Percentiles rank a stretch among this genome's conserved stretches.
These are phyloP conservation scores for Saturnia pavonia DNA, from an alignment of 2,888 invertebrate genomes.

Conservation along the genomic window DNA sequence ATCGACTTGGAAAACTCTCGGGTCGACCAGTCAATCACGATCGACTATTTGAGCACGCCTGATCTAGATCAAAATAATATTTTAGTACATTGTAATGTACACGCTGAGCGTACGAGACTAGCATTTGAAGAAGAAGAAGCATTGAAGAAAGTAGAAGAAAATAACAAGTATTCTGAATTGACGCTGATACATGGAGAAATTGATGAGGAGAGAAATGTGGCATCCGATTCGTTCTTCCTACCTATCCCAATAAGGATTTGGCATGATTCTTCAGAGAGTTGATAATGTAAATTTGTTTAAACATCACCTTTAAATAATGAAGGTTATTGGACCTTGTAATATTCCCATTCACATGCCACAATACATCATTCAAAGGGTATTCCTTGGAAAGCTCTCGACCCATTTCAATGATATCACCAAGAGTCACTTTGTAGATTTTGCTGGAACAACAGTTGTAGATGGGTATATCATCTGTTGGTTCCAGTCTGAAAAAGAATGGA, in stretches of 20 bases:
- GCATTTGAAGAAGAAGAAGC: no score
- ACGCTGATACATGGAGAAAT: background rate
- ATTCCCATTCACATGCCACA: conserved; percentile 85
- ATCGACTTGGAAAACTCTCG: no score
- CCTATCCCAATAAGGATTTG: background rate
- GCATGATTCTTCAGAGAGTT: background rate
- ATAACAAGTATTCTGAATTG: background rate
- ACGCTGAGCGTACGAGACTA: background rate
- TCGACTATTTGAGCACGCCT: no score
- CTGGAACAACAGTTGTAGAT: conserved; percentile 94
- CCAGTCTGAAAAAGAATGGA: conserved; percentile 42
- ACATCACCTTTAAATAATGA: conserved; percentile 78
- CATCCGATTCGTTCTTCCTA: background rate
- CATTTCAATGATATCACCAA: conserved; percentile 82
- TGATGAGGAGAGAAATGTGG: background rate
- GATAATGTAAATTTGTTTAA: background rate
- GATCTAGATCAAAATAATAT: background rate
- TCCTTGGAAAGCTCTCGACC: conserved; percentile 73
- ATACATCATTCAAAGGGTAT: conserved; percentile 86
- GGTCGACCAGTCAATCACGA: no score
- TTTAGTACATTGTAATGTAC: background rate
- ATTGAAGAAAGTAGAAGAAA: background rate
- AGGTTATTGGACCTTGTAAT: conserved; percentile 81
- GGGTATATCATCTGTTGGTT: conserved; percentile 66
- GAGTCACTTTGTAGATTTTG: conserved; percentile 84